These are phyloP conservation scores for Folsomia candida DNA, from an alignment of 2,888 invertebrate species.

Conservation along the genomic window DNA sequence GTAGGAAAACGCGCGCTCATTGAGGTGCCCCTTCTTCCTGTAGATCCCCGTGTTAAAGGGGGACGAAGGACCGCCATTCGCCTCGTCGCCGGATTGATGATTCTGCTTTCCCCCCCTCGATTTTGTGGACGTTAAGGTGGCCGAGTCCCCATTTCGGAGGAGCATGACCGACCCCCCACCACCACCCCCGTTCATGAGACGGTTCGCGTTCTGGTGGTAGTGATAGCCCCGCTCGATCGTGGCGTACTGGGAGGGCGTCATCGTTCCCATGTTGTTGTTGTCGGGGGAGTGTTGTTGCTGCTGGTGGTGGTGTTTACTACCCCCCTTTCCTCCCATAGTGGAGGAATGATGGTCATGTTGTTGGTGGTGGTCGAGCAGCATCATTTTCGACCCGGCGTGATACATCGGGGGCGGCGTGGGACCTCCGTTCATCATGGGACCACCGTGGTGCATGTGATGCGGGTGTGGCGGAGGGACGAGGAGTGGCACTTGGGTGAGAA, in stretches of 20 bases:
- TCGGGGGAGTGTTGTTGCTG: constrained; percentile 40
- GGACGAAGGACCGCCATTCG: constrained; percentile 56
- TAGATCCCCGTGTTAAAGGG: constrained; percentile 80
- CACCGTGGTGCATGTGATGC: constrained; percentile 32
- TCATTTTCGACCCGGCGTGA: too few species aligned
- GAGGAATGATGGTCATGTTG: constrained; percentile 47
- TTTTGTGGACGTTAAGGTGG: constrained; percentile 49
- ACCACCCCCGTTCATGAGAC: constrained; percentile 28
- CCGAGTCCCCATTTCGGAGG: constrained; percentile 46
- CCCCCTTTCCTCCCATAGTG: constrained; percentile 49
- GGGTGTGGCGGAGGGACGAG: constrained; percentile 48
- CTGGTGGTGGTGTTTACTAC: constrained; percentile 50
- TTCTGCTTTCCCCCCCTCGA: constrained; percentile 47
- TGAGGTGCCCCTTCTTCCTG: constrained; percentile 83
- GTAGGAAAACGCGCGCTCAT: constrained; percentile 89
- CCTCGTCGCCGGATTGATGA: constrained; percentile 22
- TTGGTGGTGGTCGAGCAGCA: too few species aligned
- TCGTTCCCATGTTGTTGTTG: constrained; percentile 39
- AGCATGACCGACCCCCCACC: constrained; percentile 14
- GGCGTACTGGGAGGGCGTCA: constrained; percentile 49
- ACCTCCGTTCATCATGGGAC: neutral
- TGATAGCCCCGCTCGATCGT: constrained; percentile 50
- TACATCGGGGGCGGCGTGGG: neutral
- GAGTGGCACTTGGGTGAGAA: constrained; percentile 47
- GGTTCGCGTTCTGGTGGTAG: constrained; percentile 36